phyloP scores from a whole-genome alignment of 2,888 invertebrate species.

The Rhamnusium bicolor region DNA sequence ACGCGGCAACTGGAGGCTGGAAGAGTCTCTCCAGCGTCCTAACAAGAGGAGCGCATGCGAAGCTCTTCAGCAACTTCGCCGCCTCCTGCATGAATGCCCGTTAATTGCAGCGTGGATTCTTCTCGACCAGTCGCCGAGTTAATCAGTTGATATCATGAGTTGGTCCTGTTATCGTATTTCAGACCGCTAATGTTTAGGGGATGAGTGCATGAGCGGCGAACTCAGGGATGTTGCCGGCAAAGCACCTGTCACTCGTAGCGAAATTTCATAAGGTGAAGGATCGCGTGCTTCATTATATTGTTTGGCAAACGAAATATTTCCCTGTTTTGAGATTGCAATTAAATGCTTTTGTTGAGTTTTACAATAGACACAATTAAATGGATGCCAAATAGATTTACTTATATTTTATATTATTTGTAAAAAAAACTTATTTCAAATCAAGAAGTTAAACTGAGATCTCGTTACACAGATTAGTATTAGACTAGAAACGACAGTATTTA shows the following conservation, averaged over 20 bases:
- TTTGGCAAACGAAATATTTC: neutral
- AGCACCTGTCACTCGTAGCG: slow-evolving; percentile 1
- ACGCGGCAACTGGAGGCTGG: slow-evolving; percentile 68
- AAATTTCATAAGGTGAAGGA: neutral
- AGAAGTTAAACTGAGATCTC: too few species aligned
- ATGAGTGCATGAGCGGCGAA: neutral
- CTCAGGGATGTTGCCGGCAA: slow-evolving; percentile 14
- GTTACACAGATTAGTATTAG: too few species aligned
- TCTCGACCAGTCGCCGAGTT: slow-evolving; percentile 61
- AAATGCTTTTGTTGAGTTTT: neutral
- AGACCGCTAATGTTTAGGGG: slow-evolving; percentile 25
- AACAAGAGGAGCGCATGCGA: slow-evolving; percentile 63
- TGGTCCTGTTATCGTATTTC: slow-evolving; percentile 12
- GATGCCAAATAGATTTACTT: neutral
- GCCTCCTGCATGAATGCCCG: slow-evolving; percentile 63
- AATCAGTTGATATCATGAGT: slow-evolving; percentile 62
- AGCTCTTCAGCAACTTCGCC: slow-evolving; percentile 58
- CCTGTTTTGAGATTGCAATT: neutral
- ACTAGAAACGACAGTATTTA: too few species aligned
- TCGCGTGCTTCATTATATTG: neutral
- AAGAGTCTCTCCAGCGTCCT: slow-evolving; percentile 60
- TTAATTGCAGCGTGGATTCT: slow-evolving; percentile 65
- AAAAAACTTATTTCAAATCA: too few species aligned
- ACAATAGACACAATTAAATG: neutral
- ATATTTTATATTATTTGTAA: too few species aligned